Evolutionary conservation across 2,888 invertebrate species (phyloP).

Genomic region (Nomada ruficornis): DNA sequence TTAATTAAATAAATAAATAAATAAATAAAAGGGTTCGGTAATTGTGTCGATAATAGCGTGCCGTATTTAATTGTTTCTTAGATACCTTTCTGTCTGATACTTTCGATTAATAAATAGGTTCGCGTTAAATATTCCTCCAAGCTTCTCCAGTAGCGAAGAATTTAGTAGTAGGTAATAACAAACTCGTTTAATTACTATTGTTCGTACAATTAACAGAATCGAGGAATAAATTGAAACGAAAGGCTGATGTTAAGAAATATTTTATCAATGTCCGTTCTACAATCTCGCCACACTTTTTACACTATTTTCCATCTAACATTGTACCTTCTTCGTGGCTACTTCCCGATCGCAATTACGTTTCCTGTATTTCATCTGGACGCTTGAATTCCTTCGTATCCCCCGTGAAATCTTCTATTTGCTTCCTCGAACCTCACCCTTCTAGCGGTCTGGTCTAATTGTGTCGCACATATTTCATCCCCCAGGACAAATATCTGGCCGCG

Average conservation of each 20-base stretch:
- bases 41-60: too few species aligned
- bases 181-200: too few species aligned
- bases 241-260: not conserved
- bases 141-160: too few species aligned
- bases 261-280: not conserved
- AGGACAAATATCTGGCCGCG: slow-evolving; percentile 8
- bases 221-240: too few species aligned
- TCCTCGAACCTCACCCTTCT: slow-evolving; percentile 15
- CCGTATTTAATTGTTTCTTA: too few species aligned
- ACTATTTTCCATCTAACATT: slow-evolving; percentile 9
- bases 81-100: too few species aligned
- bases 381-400: slow-evolving; percentile 1
- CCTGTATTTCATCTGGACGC: slow-evolving; percentile 7
- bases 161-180: too few species aligned
- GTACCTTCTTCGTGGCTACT: not conserved
- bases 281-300: not conserved
- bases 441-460: slow-evolving; percentile 29
- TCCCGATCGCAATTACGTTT: slow-evolving; percentile 1
- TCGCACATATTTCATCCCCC: slow-evolving; percentile 38
- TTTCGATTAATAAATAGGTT: too few species aligned
- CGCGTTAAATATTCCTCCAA: too few species aligned
- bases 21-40: too few species aligned
- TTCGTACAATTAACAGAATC: too few species aligned
- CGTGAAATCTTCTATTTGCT: slow-evolving; percentile 5
- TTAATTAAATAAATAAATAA: too few species aligned